A percentile compares a stretch with the other conserved stretches of the same genome.
Conservation (phyloP, 2,888 invertebrate species). For the Sminthurinus aureus region DNA sequence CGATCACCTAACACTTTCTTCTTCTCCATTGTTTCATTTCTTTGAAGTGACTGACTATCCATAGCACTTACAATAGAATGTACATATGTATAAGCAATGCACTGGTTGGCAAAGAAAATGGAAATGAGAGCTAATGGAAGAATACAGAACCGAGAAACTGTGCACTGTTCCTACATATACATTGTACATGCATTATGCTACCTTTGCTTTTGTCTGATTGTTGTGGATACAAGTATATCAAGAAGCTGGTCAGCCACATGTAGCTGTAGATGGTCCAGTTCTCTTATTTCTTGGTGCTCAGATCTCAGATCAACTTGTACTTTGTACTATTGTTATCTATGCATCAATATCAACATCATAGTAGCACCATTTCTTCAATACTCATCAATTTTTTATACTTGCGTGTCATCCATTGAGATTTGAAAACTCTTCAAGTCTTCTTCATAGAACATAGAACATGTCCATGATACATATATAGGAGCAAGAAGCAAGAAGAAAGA, state of each 20-base stretch:
- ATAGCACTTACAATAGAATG: not conserved
- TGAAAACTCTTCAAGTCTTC: not conserved
- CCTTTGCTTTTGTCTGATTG: not conserved
- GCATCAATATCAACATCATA: not conserved
- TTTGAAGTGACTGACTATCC: conserved; percentile 27
- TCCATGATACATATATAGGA: not conserved
- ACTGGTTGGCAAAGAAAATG: not conserved
- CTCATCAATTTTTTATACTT: conserved; percentile 25
- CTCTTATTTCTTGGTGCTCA: too few species aligned
- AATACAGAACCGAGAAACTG: not conserved
- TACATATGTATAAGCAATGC: not conserved
- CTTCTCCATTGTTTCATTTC: conserved; percentile 27
- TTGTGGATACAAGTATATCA: too few species aligned
- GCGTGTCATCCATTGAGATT: conserved; percentile 23
- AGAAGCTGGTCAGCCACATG: not conserved
- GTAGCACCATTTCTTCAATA: conserved; percentile 16
- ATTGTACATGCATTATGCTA: too few species aligned
- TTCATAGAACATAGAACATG: not conserved
- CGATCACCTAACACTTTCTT: conserved; percentile 7
- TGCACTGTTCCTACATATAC: too few species aligned
- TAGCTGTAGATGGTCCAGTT: not conserved
- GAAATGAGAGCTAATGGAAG: conserved; percentile 26
- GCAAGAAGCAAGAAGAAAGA: too few species aligned
- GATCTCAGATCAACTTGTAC: too few species aligned
- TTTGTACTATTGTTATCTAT: too few species aligned